Base-by-base conservation (phyloP, 2,888 invertebrate species). In the Rotaria socialis region DNA sequence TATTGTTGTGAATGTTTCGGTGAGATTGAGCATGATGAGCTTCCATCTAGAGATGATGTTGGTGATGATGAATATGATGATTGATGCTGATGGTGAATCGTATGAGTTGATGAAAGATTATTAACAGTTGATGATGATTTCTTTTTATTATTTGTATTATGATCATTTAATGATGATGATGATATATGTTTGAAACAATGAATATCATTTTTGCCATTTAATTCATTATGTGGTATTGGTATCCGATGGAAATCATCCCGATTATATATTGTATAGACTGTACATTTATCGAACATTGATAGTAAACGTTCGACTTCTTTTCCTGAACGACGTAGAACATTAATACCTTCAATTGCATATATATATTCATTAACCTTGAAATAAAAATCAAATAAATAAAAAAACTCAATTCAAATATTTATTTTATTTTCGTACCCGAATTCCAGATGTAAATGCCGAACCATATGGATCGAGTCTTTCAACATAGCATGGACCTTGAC, bases 231-330 rank as follows among this genome's bases (percentile, higher is more conserved):
- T 67, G 67, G 67, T 67, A 19, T 67, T 7, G 67, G 19, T 67
- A 35, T 19, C 35, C 35, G 67, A 67, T 7, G 16, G 6, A 67
- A 67, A 67, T 67, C 67, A 67, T 67, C 35, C 3, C 35, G 67
- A 67, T 80, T 80, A 47, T 47, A 80, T 47, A 80, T n/a, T 3
- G 80, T 80, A 47, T 80, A 80, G 47, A 80, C 11, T 2, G 47
- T 80, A 47, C 80, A 80, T 47, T 80, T 80, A 47, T 80, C 80
- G n/a, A 80, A 80, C 80, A 80, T 80, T 11, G 80, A 80, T 80
- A 80, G 47, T 80, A 80, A n/a, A 80, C 80, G 80, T n/a, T 80
- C 80, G 14, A 80, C 80, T 80, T 80, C 80, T 80, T 80, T 80
- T n/a, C 80, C 80, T 3, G 47, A 47, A 80, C 80, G 80, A 24